Evolutionary conservation across 2,113 vertebrate species (phyloP).

Genomic region (Cacatua alba): DNA sequence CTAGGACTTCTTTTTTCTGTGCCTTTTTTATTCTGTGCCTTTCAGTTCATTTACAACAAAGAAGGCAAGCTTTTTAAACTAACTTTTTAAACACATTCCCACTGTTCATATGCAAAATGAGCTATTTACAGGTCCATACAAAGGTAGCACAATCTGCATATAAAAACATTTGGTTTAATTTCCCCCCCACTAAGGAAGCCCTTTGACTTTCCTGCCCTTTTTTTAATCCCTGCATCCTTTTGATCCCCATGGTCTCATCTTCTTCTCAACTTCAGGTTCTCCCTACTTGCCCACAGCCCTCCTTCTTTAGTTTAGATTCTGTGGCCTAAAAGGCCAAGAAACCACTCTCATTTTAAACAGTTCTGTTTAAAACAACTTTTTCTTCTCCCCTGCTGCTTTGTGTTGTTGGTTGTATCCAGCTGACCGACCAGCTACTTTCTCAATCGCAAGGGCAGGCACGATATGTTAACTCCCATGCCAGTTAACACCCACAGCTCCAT

Average conservation of each 20-base stretch:
- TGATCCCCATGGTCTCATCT: not conserved
- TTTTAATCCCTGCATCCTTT: not conserved
- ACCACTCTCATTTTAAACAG: not conserved
- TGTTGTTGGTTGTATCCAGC: not conserved
- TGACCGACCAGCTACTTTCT: not conserved
- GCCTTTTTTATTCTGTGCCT: not conserved
- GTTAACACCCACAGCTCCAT: not conserved
- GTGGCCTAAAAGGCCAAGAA: not conserved
- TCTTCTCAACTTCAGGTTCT: not conserved
- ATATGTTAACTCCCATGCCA: not conserved
- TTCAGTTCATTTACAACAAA: conserved; percentile 6
- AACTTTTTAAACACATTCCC: not conserved
- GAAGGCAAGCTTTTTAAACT: not conserved
- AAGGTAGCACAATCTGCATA: not conserved
- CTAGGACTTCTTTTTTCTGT: not conserved
- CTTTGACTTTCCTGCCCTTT: not conserved
- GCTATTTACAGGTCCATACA: not conserved
- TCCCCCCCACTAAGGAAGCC: not conserved
- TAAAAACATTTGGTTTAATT: not conserved
- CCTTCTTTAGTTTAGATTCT: not conserved
- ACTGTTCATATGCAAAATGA: conserved; percentile 37
- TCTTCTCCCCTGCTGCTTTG: not conserved
- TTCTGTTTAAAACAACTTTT: not conserved
- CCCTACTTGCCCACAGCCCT: not conserved
- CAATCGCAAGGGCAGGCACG: not conserved